Evolutionary conservation across 2,888 invertebrate genomes (phyloP).

Genomic region (Monopis laevigella): DNA sequence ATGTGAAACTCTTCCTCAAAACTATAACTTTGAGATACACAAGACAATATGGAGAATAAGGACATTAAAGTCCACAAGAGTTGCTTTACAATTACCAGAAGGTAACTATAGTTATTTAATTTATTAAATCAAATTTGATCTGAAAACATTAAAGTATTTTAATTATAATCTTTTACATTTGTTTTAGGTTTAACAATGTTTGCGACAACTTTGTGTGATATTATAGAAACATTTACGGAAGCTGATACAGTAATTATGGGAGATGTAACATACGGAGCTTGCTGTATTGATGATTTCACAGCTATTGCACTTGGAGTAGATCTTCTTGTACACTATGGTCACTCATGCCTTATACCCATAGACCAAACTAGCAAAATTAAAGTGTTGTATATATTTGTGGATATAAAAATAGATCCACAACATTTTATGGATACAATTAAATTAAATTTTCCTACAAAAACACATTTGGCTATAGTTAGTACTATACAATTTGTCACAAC

Average conservation of each 20-base stretch:
- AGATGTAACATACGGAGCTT: conserved; percentile 99
- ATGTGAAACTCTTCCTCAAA: conserved; percentile 81
- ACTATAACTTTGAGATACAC: conserved; percentile 98
- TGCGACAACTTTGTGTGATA: conserved; percentile 92
- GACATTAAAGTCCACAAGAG: conserved; percentile 83
- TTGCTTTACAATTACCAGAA: conserved; percentile 97
- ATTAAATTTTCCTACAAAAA: conserved; percentile 72
- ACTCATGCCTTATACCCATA: conserved; percentile 94
- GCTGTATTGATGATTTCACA: conserved; percentile 97
- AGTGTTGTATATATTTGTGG: conserved; percentile 97
- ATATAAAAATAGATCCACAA: conserved; percentile 93
- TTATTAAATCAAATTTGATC: too few species aligned
- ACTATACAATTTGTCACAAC: conserved; percentile 98
- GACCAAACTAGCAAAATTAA: conserved; percentile 86
- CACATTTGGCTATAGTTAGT: conserved; percentile 87
- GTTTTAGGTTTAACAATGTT: conserved; percentile 81
- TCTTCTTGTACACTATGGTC: conserved; percentile 95
- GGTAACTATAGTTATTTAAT: conserved; percentile 51
- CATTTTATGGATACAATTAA: conserved; percentile 93
- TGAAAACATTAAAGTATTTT: background rate
- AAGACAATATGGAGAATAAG: conserved; percentile 97
- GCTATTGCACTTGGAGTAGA: conserved; percentile 91
- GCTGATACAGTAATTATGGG: conserved; percentile 97
- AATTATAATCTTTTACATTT: conserved; percentile 7
- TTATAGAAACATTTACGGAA: conserved; percentile 87